A percentile compares a stretch with the other conserved stretches of the same genome.
These are phyloP conservation scores for Acleris sparsana DNA, from an alignment of 2,888 invertebrate species.

Conservation along the genomic window DNA sequence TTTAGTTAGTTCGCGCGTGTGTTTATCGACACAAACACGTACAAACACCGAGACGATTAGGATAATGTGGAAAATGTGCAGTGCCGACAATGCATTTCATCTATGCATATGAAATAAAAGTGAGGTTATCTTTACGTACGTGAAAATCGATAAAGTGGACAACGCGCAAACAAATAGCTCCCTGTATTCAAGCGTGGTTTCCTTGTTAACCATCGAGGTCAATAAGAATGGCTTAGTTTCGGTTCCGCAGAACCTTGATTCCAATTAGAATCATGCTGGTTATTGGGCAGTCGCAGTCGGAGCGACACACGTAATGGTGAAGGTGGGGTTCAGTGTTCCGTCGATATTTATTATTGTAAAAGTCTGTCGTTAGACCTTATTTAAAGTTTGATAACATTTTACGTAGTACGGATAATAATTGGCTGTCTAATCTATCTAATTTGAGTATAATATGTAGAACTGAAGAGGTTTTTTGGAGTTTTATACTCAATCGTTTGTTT, in stretches of 20 bases:
- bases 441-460: too few relatives aligned
- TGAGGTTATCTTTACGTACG: conserved; percentile 17
- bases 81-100: conserved; percentile 2
- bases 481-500: too few relatives aligned
- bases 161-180: conserved; percentile 1
- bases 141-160: background rate
- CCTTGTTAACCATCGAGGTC: conserved; percentile 11
- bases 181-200: conserved; percentile 3
- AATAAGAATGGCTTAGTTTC: conserved; percentile 16
- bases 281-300: conserved; percentile 12
- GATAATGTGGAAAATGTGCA: conserved; percentile 13
- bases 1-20: conserved; percentile 66
- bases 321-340: too few relatives aligned
- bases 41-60: conserved; percentile 12
- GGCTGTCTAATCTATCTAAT: too few relatives aligned
- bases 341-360: too few relatives aligned
- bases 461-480: too few relatives aligned
- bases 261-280: conserved; percentile 16
- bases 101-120: conserved; percentile 7
- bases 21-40: conserved; percentile 45
- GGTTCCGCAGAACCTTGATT: conserved; percentile 21
- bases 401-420: too few relatives aligned
- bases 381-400: too few relatives aligned
- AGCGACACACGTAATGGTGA: background rate
- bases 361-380: too few relatives aligned